Evolutionary conservation across 2,113 vertebrate species (phyloP).

Genomic region (Ascaphus truei): DNA sequence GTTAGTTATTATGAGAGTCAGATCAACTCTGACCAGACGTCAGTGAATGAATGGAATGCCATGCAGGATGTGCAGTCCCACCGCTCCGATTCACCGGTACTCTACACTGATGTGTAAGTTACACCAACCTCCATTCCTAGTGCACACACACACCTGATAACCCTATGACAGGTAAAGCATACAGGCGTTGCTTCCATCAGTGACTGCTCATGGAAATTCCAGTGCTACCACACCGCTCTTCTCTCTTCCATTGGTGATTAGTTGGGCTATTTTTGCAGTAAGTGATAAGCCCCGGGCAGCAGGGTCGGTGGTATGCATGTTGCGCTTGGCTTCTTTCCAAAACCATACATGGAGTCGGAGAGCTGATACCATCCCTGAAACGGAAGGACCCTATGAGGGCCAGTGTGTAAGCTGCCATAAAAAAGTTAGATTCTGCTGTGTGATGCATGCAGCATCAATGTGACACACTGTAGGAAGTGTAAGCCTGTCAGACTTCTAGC

Average conservation of each 20-base stretch:
- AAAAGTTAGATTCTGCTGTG: not conserved
- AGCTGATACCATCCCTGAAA: constrained; percentile 62
- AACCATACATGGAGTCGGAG: constrained; percentile 65
- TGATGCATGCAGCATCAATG: no score
- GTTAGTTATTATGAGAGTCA: constrained; percentile 97
- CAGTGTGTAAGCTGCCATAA: constrained; percentile 29
- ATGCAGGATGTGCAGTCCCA: constrained; percentile 96
- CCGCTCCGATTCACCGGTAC: constrained; percentile 86
- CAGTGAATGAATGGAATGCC: constrained; percentile 95
- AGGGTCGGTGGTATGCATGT: constrained; percentile 55
- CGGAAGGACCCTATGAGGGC: constrained; percentile 54
- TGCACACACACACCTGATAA: no score
- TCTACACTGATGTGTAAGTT: constrained; percentile 94
- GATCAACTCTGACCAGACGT: constrained; percentile 86
- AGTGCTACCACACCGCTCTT: no score
- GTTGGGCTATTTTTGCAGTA: constrained; percentile 68
- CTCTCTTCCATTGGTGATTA: constrained; percentile 55
- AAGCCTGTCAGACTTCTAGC: not conserved
- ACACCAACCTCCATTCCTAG: no score
- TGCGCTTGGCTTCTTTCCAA: constrained; percentile 50
- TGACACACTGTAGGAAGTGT: no score
- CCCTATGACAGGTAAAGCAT: no score
- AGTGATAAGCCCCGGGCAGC: constrained; percentile 65
- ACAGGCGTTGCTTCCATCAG: no score
- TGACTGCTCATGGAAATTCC: no score